Conservation (phyloP, 2,888 invertebrate genomes). For the Drosophila robusta region DNA sequence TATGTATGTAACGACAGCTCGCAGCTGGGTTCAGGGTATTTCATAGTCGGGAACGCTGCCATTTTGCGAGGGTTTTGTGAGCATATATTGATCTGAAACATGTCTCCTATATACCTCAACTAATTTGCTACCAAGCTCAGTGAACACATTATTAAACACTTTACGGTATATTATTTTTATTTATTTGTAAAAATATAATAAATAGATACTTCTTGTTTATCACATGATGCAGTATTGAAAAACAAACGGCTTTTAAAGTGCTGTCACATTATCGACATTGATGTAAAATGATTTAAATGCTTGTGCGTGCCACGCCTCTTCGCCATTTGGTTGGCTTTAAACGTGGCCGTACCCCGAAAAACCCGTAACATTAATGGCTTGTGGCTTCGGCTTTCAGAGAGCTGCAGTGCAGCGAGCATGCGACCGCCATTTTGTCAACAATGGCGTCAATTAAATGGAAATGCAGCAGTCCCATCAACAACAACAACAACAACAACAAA, state of each 20-base stretch:
- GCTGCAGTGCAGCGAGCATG: slow-evolving; percentile 43
- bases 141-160: background rate
- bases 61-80: too few species aligned
- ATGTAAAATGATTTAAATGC: slow-evolving; percentile 39
- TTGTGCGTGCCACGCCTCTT: slow-evolving; percentile 28
- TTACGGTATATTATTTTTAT: background rate
- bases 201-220: too few species aligned
- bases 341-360: slow-evolving; percentile 4
- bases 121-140: too few species aligned
- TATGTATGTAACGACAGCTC: too few species aligned
- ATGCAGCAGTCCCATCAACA: slow-evolving; percentile 58
- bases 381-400: slow-evolving; percentile 33
- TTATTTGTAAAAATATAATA: too few species aligned
- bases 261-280: slow-evolving; percentile 38
- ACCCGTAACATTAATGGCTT: slow-evolving; percentile 58
- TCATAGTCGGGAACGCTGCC: too few species aligned
- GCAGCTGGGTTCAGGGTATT: too few species aligned
- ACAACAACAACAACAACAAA: slow-evolving; percentile 26
- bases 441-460: slow-evolving; percentile 79
- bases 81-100: too few species aligned
- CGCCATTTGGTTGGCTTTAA: slow-evolving; percentile 12
- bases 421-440: slow-evolving; percentile 78
- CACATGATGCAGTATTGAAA: background rate
- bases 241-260: slow-evolving; percentile 4
- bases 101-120: too few species aligned